These are phyloP conservation scores for Pelosia muscerda DNA, from an alignment of 2,888 invertebrate species.

Conservation along the genomic window DNA sequence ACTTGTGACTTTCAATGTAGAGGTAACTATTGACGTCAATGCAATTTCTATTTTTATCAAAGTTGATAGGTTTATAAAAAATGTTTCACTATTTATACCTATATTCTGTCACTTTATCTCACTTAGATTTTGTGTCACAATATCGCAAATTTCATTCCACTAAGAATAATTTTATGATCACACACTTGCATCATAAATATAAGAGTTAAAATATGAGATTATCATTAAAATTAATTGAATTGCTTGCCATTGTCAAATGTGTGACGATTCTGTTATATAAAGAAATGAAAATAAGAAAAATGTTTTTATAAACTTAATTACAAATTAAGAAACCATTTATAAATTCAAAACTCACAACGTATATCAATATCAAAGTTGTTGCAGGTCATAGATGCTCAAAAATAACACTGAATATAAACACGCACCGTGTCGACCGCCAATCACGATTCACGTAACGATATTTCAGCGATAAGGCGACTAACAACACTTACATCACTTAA, in stretches of 20 bases:
- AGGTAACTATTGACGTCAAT: too few species aligned
- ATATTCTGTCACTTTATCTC: too few species aligned
- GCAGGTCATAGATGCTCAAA: not conserved
- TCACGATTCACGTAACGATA: constrained; percentile 21
- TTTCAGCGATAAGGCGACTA: constrained; percentile 36
- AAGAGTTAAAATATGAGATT: too few species aligned
- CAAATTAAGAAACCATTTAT: not conserved
- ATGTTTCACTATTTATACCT: too few species aligned
- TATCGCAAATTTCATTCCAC: too few species aligned
- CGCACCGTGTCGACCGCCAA: not conserved
- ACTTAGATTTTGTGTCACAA: too few species aligned
- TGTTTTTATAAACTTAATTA: not conserved
- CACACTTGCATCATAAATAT: too few species aligned
- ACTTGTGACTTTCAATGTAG: too few species aligned
- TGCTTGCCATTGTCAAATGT: not conserved
- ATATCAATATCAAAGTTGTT: not conserved
- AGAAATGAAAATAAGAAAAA: not conserved
- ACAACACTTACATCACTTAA: constrained; percentile 15
- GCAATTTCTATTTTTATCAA: too few species aligned
- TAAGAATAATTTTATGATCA: too few species aligned
- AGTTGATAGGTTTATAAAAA: too few species aligned
- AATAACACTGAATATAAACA: not conserved
- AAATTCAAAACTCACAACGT: not conserved
- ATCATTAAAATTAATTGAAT: too few species aligned
- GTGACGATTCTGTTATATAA: not conserved